Conservation (phyloP, 2,113 vertebrate genomes). For the Paraplagusia blochii region DNA sequence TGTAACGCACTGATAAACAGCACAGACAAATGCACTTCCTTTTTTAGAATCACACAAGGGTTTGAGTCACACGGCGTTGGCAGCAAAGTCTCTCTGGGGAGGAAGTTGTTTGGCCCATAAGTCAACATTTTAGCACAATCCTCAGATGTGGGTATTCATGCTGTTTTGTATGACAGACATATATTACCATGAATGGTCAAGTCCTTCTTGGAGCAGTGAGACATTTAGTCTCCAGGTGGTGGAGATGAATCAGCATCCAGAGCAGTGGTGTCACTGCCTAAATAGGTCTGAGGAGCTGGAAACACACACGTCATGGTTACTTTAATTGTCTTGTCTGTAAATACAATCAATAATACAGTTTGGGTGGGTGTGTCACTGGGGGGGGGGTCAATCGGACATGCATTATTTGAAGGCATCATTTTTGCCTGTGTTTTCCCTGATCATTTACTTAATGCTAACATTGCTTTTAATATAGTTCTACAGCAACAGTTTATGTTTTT, state of each 20-base stretch:
- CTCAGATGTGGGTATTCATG: slow-evolving; percentile 36
- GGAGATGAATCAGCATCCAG: slow-evolving; percentile 58
- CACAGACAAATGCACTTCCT: slow-evolving; percentile 38
- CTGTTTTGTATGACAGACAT: slow-evolving; percentile 4
- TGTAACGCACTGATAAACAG: slow-evolving; percentile 31
- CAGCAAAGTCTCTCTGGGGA: slow-evolving; percentile 25
- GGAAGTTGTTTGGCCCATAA: slow-evolving; percentile 51
- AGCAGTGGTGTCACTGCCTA: slow-evolving; percentile 25
- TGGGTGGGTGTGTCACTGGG: neutral
- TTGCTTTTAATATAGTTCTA: slow-evolving; percentile 15
- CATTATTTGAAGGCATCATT: too few relatives aligned
- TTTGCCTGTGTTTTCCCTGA: too few relatives aligned
- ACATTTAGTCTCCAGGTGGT: slow-evolving; percentile 45
- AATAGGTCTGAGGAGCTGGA: slow-evolving; percentile 3
- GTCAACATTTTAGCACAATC: slow-evolving; percentile 50
- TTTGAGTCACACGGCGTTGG: slow-evolving; percentile 57
- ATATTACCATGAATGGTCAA: slow-evolving; percentile 66
- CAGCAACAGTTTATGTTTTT: neutral
- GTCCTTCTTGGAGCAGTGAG: slow-evolving; percentile 29
- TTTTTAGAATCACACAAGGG: slow-evolving; percentile 56
- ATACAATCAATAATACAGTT: neutral
- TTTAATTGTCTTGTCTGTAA: neutral
- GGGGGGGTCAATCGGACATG: too few relatives aligned
- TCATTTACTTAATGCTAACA: slow-evolving; percentile 20
- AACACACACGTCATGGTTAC: slow-evolving; percentile 3